phyloP scores from a whole-genome alignment of 2,888 invertebrate genomes.

The Sisyra nigra region DNA sequence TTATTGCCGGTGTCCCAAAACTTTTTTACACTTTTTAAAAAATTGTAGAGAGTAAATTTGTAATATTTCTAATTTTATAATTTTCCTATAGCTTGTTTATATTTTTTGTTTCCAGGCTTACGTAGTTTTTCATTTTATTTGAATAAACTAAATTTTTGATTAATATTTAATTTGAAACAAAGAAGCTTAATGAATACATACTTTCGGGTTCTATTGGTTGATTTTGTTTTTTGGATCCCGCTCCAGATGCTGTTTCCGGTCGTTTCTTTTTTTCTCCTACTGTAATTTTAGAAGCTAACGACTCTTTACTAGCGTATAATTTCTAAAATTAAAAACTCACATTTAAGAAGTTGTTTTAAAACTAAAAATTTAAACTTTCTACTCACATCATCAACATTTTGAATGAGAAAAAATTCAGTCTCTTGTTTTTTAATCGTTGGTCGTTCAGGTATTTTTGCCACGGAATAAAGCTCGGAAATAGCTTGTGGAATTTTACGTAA shows the following conservation, averaged over 20 bases:
- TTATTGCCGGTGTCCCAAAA: too few species aligned
- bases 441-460: neutral
- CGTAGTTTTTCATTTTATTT: too few species aligned
- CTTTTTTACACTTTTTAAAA: too few species aligned
- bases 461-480: neutral
- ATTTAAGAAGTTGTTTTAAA: too few species aligned
- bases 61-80: too few species aligned
- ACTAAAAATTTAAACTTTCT: too few species aligned
- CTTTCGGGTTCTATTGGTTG: neutral
- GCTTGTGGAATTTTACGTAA: neutral
- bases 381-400: neutral
- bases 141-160: too few species aligned
- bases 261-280: neutral
- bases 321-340: neutral
- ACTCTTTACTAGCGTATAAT: neutral
- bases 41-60: too few species aligned
- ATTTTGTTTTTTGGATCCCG: neutral
- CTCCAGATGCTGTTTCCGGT: neutral
- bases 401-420: neutral
- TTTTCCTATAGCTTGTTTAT: too few species aligned
- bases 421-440: neutral
- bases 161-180: too few species aligned
- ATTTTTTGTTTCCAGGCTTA: too few species aligned
- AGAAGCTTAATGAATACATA: too few species aligned
- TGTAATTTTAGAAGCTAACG: neutral